phyloP scores from a whole-genome alignment of 2,113 vertebrate species.

The Tympanuchus pallidicinctus region DNA sequence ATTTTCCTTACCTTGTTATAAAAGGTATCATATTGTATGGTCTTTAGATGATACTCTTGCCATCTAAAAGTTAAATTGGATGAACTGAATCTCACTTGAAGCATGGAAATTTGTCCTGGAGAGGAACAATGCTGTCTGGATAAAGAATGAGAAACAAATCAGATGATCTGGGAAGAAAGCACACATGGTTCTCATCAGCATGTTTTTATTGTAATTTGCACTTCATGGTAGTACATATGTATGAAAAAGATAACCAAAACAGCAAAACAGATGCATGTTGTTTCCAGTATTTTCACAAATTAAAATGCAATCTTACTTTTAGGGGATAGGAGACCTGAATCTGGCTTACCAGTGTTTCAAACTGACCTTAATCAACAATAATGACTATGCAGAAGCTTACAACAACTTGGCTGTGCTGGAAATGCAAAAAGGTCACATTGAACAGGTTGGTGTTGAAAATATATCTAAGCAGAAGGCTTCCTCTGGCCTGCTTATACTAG shows the following conservation, averaged over 20 bases:
- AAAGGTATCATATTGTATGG: neutral
- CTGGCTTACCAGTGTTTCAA: slow-evolving; percentile 95
- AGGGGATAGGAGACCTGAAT: slow-evolving; percentile 91
- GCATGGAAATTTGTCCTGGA: neutral
- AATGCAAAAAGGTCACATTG: slow-evolving; percentile 87
- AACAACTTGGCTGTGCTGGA: slow-evolving; percentile 97
- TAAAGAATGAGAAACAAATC: neutral
- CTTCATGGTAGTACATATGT: neutral
- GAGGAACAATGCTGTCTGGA: neutral
- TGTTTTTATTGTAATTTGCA: slow-evolving; percentile 2
- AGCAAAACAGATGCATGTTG: neutral
- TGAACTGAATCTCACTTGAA: neutral
- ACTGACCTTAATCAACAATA: slow-evolving; percentile 90
- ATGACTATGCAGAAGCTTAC: slow-evolving; percentile 92
- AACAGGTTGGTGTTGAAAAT: slow-evolving; percentile 85
- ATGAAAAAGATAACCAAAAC: neutral
- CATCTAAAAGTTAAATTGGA: neutral
- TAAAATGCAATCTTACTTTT: neutral
- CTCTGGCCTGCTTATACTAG: neutral
- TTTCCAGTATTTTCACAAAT: neutral
- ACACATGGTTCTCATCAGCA: neutral
- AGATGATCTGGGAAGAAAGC: neutral
- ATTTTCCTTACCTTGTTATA: neutral
- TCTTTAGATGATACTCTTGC: neutral
- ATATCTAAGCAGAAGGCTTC: neutral